These are phyloP conservation scores for Cecidostiba fungosa DNA, from an alignment of 2,888 invertebrate genomes.

Conservation along the genomic window DNA sequence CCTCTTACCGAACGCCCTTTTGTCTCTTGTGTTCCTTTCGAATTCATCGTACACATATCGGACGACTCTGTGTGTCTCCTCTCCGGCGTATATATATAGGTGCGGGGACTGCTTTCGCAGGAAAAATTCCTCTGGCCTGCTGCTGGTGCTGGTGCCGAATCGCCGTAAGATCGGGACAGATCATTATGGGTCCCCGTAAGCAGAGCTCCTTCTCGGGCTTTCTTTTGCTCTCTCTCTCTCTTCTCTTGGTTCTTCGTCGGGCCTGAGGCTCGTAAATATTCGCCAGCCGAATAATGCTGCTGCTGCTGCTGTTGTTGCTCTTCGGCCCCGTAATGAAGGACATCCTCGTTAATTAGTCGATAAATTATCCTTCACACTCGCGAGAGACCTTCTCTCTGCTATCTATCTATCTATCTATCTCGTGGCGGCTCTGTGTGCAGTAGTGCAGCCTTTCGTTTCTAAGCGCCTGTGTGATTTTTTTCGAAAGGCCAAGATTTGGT, in stretches of 20 bases:
- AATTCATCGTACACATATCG: slow-evolving; percentile 12
- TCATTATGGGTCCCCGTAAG: slow-evolving; percentile 75
- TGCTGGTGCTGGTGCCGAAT: slow-evolving; percentile 70
- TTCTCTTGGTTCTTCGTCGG: slow-evolving; percentile 52
- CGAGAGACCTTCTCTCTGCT: slow-evolving; percentile 68
- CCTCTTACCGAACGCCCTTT: slow-evolving; percentile 7
- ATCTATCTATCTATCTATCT: slow-evolving; percentile 57
- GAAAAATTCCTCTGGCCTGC: slow-evolving; percentile 70
- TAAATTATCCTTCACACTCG: slow-evolving; percentile 78
- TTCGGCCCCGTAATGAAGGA: slow-evolving; percentile 77
- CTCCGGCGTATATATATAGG: background rate
- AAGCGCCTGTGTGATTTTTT: slow-evolving; percentile 19
- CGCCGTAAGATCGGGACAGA: slow-evolving; percentile 75
- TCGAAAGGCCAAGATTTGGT: background rate
- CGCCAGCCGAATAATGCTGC: slow-evolving; percentile 77
- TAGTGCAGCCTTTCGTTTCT: background rate
- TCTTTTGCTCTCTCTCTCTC: slow-evolving; percentile 34
- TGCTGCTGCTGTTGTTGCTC: slow-evolving; percentile 72
- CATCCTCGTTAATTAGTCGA: slow-evolving; percentile 80
- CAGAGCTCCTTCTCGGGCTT: slow-evolving; percentile 58
- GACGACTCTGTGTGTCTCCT: slow-evolving; percentile 31
- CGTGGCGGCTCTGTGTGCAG: slow-evolving; percentile 14
- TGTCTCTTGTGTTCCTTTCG: slow-evolving; percentile 22
- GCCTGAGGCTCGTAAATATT: slow-evolving; percentile 77
- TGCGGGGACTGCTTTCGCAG: slow-evolving; percentile 66